Evolutionary conservation across 2,113 vertebrate genomes (phyloP).

Genomic region (Psittacara wagleri): DNA sequence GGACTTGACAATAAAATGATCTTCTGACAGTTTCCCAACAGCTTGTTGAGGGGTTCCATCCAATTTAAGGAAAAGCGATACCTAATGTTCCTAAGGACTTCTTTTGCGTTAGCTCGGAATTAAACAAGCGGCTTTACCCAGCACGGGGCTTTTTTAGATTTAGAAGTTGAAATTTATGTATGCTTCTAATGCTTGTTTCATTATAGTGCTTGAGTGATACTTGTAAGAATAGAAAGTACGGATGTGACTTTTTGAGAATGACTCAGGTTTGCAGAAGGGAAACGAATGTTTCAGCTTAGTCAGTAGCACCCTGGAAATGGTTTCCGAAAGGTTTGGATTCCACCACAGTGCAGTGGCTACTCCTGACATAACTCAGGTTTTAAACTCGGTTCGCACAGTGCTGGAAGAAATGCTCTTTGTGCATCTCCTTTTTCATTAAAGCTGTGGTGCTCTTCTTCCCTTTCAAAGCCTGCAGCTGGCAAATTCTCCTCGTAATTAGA

Average conservation of each 20-base stretch:
- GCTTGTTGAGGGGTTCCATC: not conserved
- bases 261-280: not conserved
- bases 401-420: not conserved
- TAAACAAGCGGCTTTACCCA: not conserved
- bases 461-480: not conserved
- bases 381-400: not conserved
- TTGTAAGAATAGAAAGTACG: not conserved
- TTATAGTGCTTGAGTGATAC: not conserved
- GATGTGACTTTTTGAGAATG: not conserved
- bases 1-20: not conserved
- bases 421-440: not conserved
- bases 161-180: not conserved
- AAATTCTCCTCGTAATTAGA: conserved; percentile 20
- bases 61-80: not conserved
- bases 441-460: not conserved
- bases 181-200: not conserved
- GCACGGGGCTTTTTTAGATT: not conserved
- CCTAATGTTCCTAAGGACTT: not conserved
- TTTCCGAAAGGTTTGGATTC: not conserved
- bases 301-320: not conserved
- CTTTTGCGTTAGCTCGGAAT: not conserved
- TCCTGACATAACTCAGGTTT: not conserved
- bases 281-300: not conserved
- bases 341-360: not conserved
- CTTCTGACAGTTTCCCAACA: not conserved